phyloP scores from a whole-genome alignment of 2,888 invertebrate species.

The Torymus aiolomorphi region DNA sequence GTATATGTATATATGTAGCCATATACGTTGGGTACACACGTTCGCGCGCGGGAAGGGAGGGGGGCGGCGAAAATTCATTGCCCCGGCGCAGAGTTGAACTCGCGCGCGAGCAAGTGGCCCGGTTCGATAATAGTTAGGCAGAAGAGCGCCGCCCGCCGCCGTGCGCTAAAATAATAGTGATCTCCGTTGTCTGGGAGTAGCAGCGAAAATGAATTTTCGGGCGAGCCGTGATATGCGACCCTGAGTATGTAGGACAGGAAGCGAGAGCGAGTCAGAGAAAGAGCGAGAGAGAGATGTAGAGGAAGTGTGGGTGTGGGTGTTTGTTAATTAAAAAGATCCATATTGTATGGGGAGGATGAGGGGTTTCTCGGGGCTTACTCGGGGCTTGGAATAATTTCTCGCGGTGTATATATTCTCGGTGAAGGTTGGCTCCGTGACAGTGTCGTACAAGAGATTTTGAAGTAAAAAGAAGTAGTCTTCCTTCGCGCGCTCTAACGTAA shows the following conservation, averaged over 20 bases:
- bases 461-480: no score
- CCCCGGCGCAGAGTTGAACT: conserved; percentile 15
- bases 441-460: no score
- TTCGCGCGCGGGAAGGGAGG: no score
- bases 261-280: no score
- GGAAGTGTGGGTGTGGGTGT: not conserved
- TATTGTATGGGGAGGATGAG: not conserved
- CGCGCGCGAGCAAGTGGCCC: conserved; percentile 36
- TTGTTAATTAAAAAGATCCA: not conserved
- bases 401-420: no score
- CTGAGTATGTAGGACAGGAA: no score
- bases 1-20: conserved; percentile 2
- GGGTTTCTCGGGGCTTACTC: no score
- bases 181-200: not conserved
- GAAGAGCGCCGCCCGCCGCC: conserved; percentile 6
- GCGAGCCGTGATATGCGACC: not conserved
- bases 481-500: no score
- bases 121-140: conserved; percentile 35
- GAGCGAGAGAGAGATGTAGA: not conserved
- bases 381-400: no score
- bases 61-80: conserved; percentile 38
- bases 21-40: not conserved
- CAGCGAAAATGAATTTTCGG: conserved; percentile 46
- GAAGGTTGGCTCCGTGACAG: no score
- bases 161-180: conserved; percentile 41